Conservation (phyloP, 2,888 invertebrate species). For the Pogonocherus hispidulus region DNA sequence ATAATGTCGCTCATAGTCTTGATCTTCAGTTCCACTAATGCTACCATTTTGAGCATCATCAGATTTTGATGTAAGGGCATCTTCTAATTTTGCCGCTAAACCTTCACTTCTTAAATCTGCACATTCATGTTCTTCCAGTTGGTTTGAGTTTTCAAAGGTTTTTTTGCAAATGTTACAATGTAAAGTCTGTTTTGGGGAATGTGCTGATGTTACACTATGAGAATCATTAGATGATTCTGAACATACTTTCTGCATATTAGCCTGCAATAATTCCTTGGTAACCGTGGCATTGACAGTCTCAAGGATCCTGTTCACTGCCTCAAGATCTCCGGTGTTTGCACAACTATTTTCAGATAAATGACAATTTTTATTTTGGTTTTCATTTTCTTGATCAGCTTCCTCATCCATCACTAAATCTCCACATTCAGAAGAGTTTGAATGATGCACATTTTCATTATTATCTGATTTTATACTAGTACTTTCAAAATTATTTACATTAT, state of each 20-base stretch:
- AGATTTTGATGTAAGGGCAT: conserved; percentile 73
- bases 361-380: conserved; percentile 67
- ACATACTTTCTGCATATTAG: conserved; percentile 77
- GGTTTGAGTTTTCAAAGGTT: conserved; percentile 73
- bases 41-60: conserved; percentile 71
- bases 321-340: conserved; percentile 71
- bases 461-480: conserved; percentile 56
- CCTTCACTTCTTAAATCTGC: conserved; percentile 79
- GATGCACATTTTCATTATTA: conserved; percentile 69
- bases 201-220: conserved; percentile 62
- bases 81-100: conserved; percentile 83
- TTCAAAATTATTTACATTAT: conserved; percentile 41
- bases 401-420: conserved; percentile 79
- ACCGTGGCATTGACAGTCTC: conserved; percentile 83
- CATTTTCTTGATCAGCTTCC: conserved; percentile 71
- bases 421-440: conserved; percentile 64
- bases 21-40: conserved; percentile 69
- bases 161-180: conserved; percentile 75
- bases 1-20: conserved; percentile 62
- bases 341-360: conserved; percentile 54
- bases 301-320: conserved; percentile 79
- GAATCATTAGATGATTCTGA: conserved; percentile 71
- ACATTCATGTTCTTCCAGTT: conserved; percentile 82
- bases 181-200: conserved; percentile 65
- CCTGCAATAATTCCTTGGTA: conserved; percentile 80